phyloP scores from a whole-genome alignment of 2,113 vertebrate species.

The Ellobius talpinus region DNA sequence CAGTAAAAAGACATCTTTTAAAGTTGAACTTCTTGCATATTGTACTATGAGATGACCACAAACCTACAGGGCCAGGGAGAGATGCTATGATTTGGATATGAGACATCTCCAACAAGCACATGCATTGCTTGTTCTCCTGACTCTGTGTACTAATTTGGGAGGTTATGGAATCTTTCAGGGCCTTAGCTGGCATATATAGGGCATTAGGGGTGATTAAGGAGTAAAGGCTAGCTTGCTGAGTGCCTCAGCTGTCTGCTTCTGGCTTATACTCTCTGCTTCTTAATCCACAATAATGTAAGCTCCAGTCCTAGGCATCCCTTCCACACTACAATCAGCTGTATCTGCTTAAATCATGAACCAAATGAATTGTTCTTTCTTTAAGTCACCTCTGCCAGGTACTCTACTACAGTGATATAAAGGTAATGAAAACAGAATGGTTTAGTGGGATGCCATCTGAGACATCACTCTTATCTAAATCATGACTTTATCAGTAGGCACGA shows the following conservation, averaged over 20 bases:
- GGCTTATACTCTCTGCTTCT: background rate
- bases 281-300: background rate
- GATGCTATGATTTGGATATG: background rate
- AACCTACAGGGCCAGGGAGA: background rate
- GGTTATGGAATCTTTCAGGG: background rate
- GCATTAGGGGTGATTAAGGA: background rate
- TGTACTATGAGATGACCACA: background rate
- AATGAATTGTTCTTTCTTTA: background rate
- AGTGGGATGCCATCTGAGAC: background rate
- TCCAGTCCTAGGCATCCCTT: background rate
- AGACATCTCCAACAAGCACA: background rate
- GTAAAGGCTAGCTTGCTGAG: background rate
- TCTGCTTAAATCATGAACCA: background rate
- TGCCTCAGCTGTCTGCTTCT: background rate
- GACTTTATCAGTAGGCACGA: background rate
- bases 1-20: background rate
- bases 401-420: background rate
- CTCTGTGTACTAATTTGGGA: background rate
- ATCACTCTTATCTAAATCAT: background rate
- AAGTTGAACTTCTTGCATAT: background rate
- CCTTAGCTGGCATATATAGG: background rate
- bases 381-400: background rate
- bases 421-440: background rate
- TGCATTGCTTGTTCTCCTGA: background rate
- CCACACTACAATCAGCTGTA: background rate